Conservation (phyloP, 2,113 vertebrate genomes). For the Lutjanus erythropterus region DNA sequence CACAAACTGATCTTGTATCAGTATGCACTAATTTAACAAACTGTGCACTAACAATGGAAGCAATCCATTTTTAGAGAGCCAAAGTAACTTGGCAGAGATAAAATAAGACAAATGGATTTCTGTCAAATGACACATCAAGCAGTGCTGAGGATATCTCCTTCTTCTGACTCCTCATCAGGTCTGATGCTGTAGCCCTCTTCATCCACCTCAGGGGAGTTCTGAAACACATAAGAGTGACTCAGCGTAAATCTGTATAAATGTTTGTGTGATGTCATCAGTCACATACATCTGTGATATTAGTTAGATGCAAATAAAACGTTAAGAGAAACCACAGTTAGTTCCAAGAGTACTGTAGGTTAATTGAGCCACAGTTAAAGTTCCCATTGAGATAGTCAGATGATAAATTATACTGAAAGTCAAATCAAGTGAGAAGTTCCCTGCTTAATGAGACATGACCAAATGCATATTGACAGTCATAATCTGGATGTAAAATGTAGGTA, state of each 20-base stretch:
- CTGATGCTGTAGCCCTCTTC: conserved; percentile 98
- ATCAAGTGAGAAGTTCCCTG: neutral
- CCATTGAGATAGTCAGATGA: neutral
- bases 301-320: neutral
- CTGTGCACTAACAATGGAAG: neutral
- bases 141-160: conserved; percentile 92
- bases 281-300: neutral
- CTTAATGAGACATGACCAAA: conserved; percentile 1
- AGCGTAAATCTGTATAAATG: neutral
- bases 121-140: neutral
- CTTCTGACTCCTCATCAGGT: conserved; percentile 92
- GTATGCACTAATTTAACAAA: neutral
- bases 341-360: neutral
- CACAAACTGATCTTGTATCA: neutral
- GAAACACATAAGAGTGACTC: conserved; percentile 57
- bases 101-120: neutral
- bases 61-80: neutral
- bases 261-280: neutral
- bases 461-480: conserved; percentile 12
- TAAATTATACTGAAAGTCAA: neutral
- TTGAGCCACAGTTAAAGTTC: neutral
- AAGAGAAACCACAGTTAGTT: neutral
- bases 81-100: neutral
- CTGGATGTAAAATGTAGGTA: neutral
- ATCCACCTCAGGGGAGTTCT: conserved; percentile 97